Evolutionary conservation across 2,113 vertebrate species (phyloP).

Genomic region (Lethenteron reissneri): DNA sequence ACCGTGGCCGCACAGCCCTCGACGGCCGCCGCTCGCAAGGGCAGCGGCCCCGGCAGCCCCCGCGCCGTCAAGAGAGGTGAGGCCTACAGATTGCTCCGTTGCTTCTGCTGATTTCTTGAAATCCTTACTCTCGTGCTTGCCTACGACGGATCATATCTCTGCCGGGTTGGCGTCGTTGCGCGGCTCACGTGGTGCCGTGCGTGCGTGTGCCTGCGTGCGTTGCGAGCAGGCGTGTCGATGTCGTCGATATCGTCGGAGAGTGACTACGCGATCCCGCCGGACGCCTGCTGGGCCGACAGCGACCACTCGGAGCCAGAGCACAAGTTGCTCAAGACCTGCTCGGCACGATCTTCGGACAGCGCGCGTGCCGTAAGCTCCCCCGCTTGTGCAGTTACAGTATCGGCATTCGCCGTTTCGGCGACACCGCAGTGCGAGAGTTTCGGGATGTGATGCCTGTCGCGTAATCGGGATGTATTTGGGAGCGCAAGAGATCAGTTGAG

Average conservation of each 20-base stretch:
- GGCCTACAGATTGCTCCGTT: not conserved
- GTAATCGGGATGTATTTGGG: not conserved
- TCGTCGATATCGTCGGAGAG: conserved; percentile 76
- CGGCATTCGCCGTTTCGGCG: not conserved
- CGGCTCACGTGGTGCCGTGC: no score
- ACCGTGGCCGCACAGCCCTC: no score
- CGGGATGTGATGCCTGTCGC: not conserved
- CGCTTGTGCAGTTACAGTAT: not conserved
- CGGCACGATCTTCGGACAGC: conserved; percentile 45
- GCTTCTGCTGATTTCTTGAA: no score
- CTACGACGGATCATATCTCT: no score
- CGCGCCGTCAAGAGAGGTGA: conserved; percentile 69
- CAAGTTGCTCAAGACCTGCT: conserved; percentile 67
- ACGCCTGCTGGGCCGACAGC: conserved; percentile 69
- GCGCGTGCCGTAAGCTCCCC: conserved; percentile 48
- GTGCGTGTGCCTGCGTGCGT: no score
- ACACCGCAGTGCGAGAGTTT: not conserved
- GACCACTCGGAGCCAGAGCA: conserved; percentile 75
- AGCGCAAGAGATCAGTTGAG: not conserved
- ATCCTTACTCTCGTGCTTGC: no score
- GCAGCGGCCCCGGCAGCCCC: conserved; percentile 41
- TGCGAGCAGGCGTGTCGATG: conserved; percentile 49
- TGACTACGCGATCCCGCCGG: conserved; percentile 93
- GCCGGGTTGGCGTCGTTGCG: no score
- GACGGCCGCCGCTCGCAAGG: conserved; percentile 29